These are phyloP conservation scores for Macrosiphum euphorbiae DNA, from an alignment of 2,888 invertebrate genomes.

Conservation along the genomic window DNA sequence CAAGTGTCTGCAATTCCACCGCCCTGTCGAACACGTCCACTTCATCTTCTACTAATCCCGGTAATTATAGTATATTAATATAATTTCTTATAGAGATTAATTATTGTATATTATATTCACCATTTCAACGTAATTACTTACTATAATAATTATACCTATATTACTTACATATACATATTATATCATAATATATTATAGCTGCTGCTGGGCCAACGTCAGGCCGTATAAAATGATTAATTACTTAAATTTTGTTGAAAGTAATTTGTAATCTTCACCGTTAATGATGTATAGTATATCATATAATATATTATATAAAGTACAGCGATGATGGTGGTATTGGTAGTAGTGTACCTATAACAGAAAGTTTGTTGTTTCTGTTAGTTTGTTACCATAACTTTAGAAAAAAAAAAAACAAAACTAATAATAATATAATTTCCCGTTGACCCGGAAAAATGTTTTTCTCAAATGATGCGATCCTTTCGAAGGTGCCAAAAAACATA, in stretches of 20 bases:
- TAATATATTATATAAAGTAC: not conserved
- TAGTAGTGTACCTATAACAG: not conserved
- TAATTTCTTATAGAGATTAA: slow-evolving; percentile 42
- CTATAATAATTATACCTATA: not conserved
- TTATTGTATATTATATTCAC: not conserved
- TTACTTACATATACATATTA: not conserved
- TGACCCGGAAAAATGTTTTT: slow-evolving; percentile 41
- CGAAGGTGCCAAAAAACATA: not conserved
- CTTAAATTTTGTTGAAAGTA: slow-evolving; percentile 40
- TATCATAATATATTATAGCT: not conserved
- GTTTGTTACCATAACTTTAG: slow-evolving; percentile 20
- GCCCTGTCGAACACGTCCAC: slow-evolving; percentile 7
- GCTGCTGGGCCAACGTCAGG: slow-evolving; percentile 21
- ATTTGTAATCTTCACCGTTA: slow-evolving; percentile 56
- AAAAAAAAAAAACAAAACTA: slow-evolving; percentile 8
- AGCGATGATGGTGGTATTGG: not conserved
- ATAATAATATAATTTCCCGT: not conserved
- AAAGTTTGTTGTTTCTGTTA: slow-evolving; percentile 52
- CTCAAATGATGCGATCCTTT: not conserved
- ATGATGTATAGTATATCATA: not conserved
- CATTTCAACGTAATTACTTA: not conserved
- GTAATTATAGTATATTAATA: slow-evolving; percentile 8
- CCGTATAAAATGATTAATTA: slow-evolving; percentile 53
- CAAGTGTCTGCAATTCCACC: not conserved
- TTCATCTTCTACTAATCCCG: slow-evolving; percentile 16